phyloP scores from a whole-genome alignment of 2,113 vertebrate genomes.

The Philantomba maxwellii region DNA sequence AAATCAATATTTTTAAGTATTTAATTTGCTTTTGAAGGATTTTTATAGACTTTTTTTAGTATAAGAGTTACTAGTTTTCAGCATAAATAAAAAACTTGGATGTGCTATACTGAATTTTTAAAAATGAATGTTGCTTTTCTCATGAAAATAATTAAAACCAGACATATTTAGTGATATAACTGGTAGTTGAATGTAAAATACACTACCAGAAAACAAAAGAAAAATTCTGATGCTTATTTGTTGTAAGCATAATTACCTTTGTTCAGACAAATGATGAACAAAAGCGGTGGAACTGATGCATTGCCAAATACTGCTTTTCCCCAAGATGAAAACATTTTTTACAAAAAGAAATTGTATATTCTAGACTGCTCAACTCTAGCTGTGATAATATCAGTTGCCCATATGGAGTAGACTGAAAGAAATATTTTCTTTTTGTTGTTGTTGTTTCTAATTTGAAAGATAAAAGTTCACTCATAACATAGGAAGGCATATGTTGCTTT shows the following conservation, averaged over 20 bases:
- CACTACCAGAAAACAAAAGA: slow-evolving; percentile 11
- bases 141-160: slow-evolving; percentile 46
- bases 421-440: slow-evolving; percentile 30
- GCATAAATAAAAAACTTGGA: background rate
- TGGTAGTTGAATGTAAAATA: slow-evolving; percentile 47
- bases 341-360: slow-evolving; percentile 53
- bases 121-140: background rate
- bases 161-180: slow-evolving; percentile 21
- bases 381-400: slow-evolving; percentile 58
- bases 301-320: slow-evolving; percentile 60
- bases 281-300: slow-evolving; percentile 52
- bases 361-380: slow-evolving; percentile 23
- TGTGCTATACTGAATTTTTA: background rate
- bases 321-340: slow-evolving; percentile 54
- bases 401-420: slow-evolving; percentile 38
- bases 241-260: slow-evolving; percentile 64
- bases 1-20: slow-evolving; percentile 26
- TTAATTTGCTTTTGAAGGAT: background rate
- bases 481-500: background rate
- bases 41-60: slow-evolving; percentile 12
- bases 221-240: slow-evolving; percentile 56
- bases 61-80: slow-evolving; percentile 6
- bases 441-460: slow-evolving; percentile 51
- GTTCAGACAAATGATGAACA: slow-evolving; percentile 63
- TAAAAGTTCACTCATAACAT: slow-evolving; percentile 15